Percentiles rank a stretch among this genome's conserved stretches.
Conservation (phyloP, 1,140 invertebrate species). For the Ectropis grisescens region DNA sequence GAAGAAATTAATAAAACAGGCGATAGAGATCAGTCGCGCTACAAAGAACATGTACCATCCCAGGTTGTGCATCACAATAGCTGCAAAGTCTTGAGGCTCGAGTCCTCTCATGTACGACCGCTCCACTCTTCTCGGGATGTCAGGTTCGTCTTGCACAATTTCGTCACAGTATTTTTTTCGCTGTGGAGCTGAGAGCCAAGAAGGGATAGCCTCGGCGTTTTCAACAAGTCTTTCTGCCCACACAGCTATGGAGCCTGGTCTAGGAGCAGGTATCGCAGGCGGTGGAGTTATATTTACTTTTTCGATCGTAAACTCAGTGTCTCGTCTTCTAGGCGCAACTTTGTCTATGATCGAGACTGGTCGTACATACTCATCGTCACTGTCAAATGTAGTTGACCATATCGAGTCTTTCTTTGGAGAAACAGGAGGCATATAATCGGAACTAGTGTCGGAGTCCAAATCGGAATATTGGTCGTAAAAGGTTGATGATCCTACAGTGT, state of each 20-base stretch:
- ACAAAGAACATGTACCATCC: slow-evolving; percentile 81
- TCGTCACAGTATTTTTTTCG: slow-evolving; percentile 40
- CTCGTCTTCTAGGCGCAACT: slow-evolving; percentile 44
- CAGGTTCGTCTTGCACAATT: slow-evolving; percentile 44
- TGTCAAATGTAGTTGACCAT: slow-evolving; percentile 15
- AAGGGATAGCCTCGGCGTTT: slow-evolving; percentile 48
- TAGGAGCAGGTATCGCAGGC: slow-evolving; percentile 35
- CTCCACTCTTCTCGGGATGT: slow-evolving; percentile 38
- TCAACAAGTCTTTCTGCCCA: slow-evolving; percentile 59
- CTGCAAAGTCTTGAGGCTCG: slow-evolving; percentile 78
- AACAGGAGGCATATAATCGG: slow-evolving; percentile 29
- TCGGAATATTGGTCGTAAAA: slow-evolving; percentile 25
- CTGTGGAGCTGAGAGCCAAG: slow-evolving; percentile 50
- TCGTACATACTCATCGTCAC: slow-evolving; percentile 41
- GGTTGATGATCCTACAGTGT: slow-evolving; percentile 11
- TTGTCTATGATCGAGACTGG: slow-evolving; percentile 52
- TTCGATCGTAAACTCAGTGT: slow-evolving; percentile 41
- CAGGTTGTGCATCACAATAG: slow-evolving; percentile 74
- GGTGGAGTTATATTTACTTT: slow-evolving; percentile 42
- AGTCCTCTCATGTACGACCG: slow-evolving; percentile 66
- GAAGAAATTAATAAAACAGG: slow-evolving; percentile 78
- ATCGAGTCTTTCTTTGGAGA: slow-evolving; percentile 3
- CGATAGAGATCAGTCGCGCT: slow-evolving; percentile 76
- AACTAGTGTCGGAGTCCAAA: slow-evolving; percentile 34
- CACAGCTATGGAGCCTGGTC: slow-evolving; percentile 40